Evolutionary conservation across 2,113 vertebrate genomes (phyloP), one percentile per base, ranked within the genome.

Genomic region (Albula goreensis): DNA sequence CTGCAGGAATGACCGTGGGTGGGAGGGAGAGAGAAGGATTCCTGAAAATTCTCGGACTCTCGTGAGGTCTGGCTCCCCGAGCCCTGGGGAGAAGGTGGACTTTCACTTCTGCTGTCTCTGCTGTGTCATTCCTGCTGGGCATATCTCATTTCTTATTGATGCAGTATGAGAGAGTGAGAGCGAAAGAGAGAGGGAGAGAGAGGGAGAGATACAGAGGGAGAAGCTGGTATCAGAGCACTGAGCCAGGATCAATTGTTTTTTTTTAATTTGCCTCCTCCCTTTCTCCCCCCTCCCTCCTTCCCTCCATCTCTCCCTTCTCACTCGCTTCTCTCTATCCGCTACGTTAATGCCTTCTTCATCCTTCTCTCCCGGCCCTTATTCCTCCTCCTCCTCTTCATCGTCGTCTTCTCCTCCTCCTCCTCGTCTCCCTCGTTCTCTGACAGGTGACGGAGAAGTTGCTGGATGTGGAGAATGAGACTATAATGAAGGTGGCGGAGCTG

Each of bases 391-490:
- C 56, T 31, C 53, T 78, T 51, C 12, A 53, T 31, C 51, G 9
- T 66, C 41, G n/a, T 60, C 57, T 66, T 17, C 78, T 48, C 48
- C 7, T 49, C 4, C 19, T 19, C 49, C 63, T 82, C 63, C 31
- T 8, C 11, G 19, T n/a, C 50, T 57, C 66, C 70, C n/a, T 5
- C 4, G 25, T 85, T 41, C 63, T 86, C 53, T 31, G 48, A 7
- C 48, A 96, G 98, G 95, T 98, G 88, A 97, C 96, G 0, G 98
- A 99, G 94, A 98, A 97, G 93, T 96, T 99, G 89, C 96, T 97
- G 93, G 98, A 99, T 93, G 94, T 96, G 88, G 98, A 99, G 94
- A 98, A 99, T 0, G 98, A 99, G 92, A 98, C 97, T 84, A 97
- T 99, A 96, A 96, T 97, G 92, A 96, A 98, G 87, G 98, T 99